Percentiles rank a stretch among this genome's conserved stretches.
phyloP scores from a whole-genome alignment of 2,113 vertebrate genomes.

The Arizona elegans region DNA sequence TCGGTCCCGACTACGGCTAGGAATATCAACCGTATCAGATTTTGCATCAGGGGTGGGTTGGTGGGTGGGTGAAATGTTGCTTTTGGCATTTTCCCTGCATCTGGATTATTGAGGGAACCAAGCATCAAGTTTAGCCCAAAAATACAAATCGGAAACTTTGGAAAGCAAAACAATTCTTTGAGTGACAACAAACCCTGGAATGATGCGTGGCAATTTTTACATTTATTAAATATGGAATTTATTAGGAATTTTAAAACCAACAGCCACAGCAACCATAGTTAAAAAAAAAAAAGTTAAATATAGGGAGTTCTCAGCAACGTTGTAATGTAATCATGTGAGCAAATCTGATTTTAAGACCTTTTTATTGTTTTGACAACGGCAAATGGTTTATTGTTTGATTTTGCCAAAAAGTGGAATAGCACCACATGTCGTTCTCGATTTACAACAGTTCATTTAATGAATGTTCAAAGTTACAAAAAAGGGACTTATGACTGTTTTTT shows the following conservation, averaged over 20 bases:
- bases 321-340: no score
- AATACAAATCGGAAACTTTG: fast-evolving
- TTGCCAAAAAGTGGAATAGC: no score
- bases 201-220: background rate
- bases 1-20: conserved; percentile 48
- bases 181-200: background rate
- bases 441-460: no score
- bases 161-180: background rate
- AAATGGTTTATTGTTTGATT: no score
- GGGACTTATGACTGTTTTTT: no score
- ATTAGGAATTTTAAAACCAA: background rate
- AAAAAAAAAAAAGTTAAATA: background rate
- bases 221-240: background rate
- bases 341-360: no score
- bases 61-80: background rate
- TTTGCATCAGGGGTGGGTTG: background rate
- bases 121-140: no score
- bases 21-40: background rate
- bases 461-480: background rate
- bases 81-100: background rate
- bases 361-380: no score
- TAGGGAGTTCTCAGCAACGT: no score
- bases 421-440: no score
- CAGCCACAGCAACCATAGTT: background rate
- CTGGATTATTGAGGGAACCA: background rate